Evolutionary conservation across 2,113 vertebrate species (phyloP), one percentile per base, ranked within the genome.

Genomic region (Diglossa brunneiventris): DNA sequence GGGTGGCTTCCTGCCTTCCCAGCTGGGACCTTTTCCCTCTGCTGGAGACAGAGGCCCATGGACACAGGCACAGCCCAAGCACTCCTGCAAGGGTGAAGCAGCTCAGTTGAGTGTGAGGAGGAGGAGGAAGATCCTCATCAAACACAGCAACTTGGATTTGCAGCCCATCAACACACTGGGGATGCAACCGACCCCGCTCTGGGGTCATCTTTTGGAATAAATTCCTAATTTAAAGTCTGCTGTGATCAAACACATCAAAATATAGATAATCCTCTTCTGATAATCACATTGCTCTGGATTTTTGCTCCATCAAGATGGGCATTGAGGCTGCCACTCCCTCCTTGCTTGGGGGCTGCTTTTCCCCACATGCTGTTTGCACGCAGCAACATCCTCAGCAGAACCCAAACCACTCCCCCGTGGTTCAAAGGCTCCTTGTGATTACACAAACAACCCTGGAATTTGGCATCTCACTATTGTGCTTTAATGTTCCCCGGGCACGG

Each of bases 371-470:
- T 77, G 17, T 87, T 90, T 64, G 69, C 3, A 0, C 0, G 0
- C n/a, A n/a, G 78, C 69, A 49, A 12, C 12, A 6, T 31, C 8
- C 4, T 83, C 76, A 64, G 37, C 83, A 49, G 62, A 56, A 9
- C 70, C 28, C 47, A 83, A 83, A 77, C 64, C 88, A 70, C n/a
- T 49, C 70, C 62, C 80, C 76, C 56, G 14, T 28, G 23, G 70
- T 95, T 96, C 91, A 95, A 95, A 97, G 91, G 87, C 87, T 95
- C 53, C 81, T 79, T 85, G 87, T 91, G 93, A 78, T 92, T 61
- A 89, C 74, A 92, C 62, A 95, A 95, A 94, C 89, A 90, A 9
- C 81, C 63, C 89, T 92, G 92, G 95, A 89, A 87, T 94, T 46
- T 66, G 74, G 83, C 89, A 83, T 94, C 87, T 89, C 4, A 0